Percentiles rank a stretch among this genome's conserved stretches.
Evolutionary conservation across 2,888 invertebrate species (phyloP).

Genomic region (Drosophila picticornis): DNA sequence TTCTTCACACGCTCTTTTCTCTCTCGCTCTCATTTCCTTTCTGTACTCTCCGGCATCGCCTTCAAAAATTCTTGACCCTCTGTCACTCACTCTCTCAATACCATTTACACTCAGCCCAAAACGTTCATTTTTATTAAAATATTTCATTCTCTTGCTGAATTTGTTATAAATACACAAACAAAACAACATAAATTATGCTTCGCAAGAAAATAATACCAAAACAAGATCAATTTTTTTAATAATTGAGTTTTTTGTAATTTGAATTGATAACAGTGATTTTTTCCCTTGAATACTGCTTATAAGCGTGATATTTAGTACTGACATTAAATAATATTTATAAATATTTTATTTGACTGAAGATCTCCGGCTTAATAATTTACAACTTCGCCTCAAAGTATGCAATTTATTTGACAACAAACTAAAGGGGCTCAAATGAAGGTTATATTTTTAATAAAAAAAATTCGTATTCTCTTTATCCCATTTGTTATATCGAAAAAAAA

Average conservation of each 20-base stretch:
- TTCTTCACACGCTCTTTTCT: conserved; percentile 2
- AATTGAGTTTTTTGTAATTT: not conserved
- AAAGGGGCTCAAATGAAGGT: not conserved
- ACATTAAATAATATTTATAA: not conserved
- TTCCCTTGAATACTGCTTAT: not conserved
- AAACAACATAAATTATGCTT: not conserved
- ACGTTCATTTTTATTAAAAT: conserved; percentile 1
- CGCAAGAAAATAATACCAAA: not conserved
- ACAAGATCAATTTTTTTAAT: not conserved
- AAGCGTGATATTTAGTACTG: not conserved
- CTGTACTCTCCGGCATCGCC: conserved; percentile 6
- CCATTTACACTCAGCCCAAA: conserved; percentile 23
- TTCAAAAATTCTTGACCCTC: conserved; percentile 30
- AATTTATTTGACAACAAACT: not conserved
- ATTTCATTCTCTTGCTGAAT: not conserved
- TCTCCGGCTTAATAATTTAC: not conserved
- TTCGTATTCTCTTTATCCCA: not conserved
- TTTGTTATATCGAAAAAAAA: not conserved
- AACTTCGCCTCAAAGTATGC: conserved; percentile 32
- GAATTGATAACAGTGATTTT: not conserved
- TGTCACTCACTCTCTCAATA: conserved; percentile 14
- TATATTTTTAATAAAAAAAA: not conserved
- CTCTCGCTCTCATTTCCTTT: not conserved
- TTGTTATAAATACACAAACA: not conserved
- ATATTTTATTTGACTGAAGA: not conserved